phyloP scores from a whole-genome alignment of 2,797 vertebrate species.

The Macropus fuliginosus region DNA sequence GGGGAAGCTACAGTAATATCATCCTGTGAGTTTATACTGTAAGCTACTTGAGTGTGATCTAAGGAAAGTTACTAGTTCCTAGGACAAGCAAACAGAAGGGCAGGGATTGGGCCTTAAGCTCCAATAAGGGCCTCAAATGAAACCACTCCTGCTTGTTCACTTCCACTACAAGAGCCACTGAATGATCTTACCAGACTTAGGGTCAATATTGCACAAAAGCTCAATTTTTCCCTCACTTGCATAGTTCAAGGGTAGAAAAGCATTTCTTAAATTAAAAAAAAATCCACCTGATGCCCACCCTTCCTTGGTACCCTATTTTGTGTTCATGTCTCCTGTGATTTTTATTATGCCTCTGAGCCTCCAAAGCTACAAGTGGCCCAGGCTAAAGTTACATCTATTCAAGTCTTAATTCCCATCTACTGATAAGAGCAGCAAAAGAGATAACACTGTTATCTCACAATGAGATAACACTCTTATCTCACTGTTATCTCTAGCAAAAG shows the following conservation, averaged over 20 bases:
- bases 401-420: background rate
- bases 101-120: background rate
- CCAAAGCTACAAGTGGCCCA: background rate
- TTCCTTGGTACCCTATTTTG: background rate
- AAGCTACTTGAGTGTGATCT: conserved; percentile 72
- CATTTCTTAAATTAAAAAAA: background rate
- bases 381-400: background rate
- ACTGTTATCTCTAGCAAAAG: background rate
- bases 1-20: conserved; percentile 75
- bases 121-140: background rate
- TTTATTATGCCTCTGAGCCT: background rate
- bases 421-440: background rate
- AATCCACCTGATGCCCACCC: background rate
- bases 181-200: background rate
- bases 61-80: conserved; percentile 75
- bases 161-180: background rate
- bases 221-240: background rate
- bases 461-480: no score
- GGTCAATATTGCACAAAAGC: background rate
- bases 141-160: background rate
- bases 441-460: background rate
- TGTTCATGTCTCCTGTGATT: background rate
- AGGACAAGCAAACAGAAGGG: background rate
- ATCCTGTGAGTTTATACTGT: conserved; percentile 72
- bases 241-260: background rate